Conservation (phyloP, 2,113 vertebrate genomes). For the Odobenus rosmarus region DNA sequence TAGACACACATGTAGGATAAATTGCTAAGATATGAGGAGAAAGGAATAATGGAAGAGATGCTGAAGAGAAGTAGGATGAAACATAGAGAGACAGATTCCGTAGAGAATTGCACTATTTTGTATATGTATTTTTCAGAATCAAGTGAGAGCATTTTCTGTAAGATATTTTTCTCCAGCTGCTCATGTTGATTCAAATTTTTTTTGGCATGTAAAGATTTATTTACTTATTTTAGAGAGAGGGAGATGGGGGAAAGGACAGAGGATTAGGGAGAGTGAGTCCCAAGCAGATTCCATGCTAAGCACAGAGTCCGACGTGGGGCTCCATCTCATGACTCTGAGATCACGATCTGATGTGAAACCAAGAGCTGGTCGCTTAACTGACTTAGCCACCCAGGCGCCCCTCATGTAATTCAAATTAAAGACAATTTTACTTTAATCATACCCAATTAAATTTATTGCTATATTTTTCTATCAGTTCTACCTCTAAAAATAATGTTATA, state of each 20-base stretch:
- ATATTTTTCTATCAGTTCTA: neutral
- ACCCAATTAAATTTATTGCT: neutral
- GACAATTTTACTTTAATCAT: slow-evolving; percentile 1
- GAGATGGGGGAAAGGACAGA: neutral
- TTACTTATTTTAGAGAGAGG: neutral
- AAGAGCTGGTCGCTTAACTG: neutral
- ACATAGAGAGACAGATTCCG: neutral
- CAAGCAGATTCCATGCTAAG: neutral
- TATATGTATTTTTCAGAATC: neutral
- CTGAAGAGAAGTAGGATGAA: neutral
- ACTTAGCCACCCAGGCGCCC: neutral
- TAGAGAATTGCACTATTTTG: no score
- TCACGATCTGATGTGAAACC: neutral
- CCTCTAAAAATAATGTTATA: slow-evolving; percentile 15
- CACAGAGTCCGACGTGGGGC: no score
- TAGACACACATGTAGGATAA: neutral
- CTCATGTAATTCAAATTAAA: neutral
- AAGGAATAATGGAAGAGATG: neutral
- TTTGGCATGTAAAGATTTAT: neutral
- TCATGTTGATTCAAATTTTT: neutral
- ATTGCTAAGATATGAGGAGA: neutral
- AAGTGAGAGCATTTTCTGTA: neutral
- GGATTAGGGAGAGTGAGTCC: neutral
- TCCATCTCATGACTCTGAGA: neutral
- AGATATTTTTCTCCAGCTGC: slow-evolving; percentile 7